phyloP scores from a whole-genome alignment of 2,888 invertebrate species.

The Caenorhabditis virilis region DNA sequence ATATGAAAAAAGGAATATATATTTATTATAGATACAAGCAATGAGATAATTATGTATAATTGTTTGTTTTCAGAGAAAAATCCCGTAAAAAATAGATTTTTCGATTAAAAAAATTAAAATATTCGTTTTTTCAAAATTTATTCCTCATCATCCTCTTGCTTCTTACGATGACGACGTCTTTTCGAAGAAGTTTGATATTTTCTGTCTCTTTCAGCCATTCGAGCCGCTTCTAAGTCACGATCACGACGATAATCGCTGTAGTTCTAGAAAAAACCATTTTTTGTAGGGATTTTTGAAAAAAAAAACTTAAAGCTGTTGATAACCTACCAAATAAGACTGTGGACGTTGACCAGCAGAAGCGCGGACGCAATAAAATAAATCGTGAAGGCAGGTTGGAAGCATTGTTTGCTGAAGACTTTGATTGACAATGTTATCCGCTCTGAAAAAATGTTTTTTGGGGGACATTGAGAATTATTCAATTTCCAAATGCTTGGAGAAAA shows the following conservation, averaged over 20 bases:
- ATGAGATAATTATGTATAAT: no score
- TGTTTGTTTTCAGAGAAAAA: no score
- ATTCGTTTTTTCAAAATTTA: neutral
- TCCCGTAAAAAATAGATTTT: no score
- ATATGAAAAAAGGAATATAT: no score
- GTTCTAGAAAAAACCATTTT: conserved; percentile 13
- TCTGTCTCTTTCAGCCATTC: conserved; percentile 19
- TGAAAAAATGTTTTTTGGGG: conserved; percentile 34
- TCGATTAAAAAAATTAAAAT: neutral
- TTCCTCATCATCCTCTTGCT: conserved; percentile 11
- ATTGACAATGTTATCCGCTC: conserved; percentile 61
- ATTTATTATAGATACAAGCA: no score
- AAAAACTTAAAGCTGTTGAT: no score
- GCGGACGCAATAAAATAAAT: conserved; percentile 60
- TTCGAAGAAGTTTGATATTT: conserved; percentile 11
- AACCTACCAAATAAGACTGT: conserved; percentile 27
- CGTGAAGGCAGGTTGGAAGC: conserved; percentile 61
- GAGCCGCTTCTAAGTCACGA: conserved; percentile 22
- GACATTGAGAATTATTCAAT: no score
- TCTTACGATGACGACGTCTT: conserved; percentile 3
- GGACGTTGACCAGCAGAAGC: conserved; percentile 38
- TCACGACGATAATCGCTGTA: conserved; percentile 36
- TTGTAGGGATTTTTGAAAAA: neutral
- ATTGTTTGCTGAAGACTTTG: conserved; percentile 59
- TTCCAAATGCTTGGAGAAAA: no score